A percentile compares a stretch with the other conserved stretches of the same genome.
These are phyloP conservation scores for Staurois parvus DNA, from an alignment of 2,797 vertebrate genomes.

Conservation along the genomic window DNA sequence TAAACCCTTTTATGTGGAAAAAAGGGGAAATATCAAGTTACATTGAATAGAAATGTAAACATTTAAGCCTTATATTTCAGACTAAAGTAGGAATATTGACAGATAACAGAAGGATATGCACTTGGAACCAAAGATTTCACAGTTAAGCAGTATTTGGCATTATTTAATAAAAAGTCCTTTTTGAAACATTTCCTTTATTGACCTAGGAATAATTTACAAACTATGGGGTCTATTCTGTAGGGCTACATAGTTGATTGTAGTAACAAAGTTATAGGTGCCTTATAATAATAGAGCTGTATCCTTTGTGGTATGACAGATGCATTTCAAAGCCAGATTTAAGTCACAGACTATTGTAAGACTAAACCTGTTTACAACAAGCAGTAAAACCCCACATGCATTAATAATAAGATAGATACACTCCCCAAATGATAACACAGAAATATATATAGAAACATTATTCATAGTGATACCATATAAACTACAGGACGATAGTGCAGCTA, in stretches of 20 bases:
- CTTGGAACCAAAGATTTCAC: too few species aligned
- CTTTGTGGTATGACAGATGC: constrained; percentile 16
- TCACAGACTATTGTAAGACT: constrained; percentile 20
- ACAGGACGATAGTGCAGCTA: constrained; percentile 37
- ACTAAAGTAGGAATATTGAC: too few species aligned
- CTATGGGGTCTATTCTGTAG: not conserved
- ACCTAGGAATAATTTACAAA: not conserved
- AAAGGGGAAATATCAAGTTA: too few species aligned
- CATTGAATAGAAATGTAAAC: too few species aligned
- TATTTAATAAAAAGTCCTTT: not conserved
- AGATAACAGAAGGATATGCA: too few species aligned
- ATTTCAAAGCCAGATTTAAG: constrained; percentile 12
- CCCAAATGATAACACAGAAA: constrained; percentile 22
- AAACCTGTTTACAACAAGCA: constrained; percentile 16
- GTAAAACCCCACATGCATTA: constrained; percentile 33
- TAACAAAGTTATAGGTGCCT: not conserved
- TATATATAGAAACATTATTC: constrained; percentile 48
- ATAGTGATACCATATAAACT: constrained; percentile 35
- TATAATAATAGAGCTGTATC: not conserved
- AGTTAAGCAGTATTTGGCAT: too few species aligned
- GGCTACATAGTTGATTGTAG: not conserved
- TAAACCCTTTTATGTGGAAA: too few species aligned
- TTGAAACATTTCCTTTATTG: not conserved
- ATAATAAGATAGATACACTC: constrained; percentile 20
- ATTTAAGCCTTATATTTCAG: too few species aligned